Evolutionary conservation across 2,113 vertebrate genomes (phyloP), one percentile per base, ranked within the genome.

Genomic region (Excalfactoria chinensis): DNA sequence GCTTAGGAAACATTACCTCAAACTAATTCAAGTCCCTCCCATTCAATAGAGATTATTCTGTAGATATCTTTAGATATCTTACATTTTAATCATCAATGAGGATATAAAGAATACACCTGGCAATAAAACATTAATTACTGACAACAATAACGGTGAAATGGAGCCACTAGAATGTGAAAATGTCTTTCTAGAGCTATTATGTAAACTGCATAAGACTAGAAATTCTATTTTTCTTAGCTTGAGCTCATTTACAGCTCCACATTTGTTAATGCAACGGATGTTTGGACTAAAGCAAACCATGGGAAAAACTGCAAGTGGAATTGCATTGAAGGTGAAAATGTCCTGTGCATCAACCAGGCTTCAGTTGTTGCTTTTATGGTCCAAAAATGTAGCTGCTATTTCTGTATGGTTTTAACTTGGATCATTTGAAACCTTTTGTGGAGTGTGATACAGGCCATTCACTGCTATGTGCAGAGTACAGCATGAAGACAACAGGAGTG

Each of bases 121-220:
- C n/a, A 71, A 66, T 34, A 88, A 71, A 43, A 35, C 44, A 28
- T 68, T 84, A 30, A 35, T 81, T 86, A 74, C 4, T 78, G 40
- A 74, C 83, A 85, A 84, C 13, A 88, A 63, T 34, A 80, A 70
- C 21, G 85, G 69, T 30, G 28, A 79, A 89, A 86, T 53, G 13
- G 15, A 80, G n/a, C 26, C 3, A 18, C 34, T 63, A 53, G 7
- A 71, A 25, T 40, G 30, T 12, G 17, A 79, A 89, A 89, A 89
- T 26, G 23, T 2, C 11, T 76, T 89, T 80, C 25, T 64, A 63
- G n/a, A 68, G 13, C 32, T 80, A 11, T 56, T 79, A 53, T 17
- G 26, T 35, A 76, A 83, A 86, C 66, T 30, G 70, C 5, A 35
- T 16, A 77, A 53, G 43, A 58, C 13, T 49, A 63, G 19, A 81